Evolutionary conservation across 2,113 vertebrate genomes (phyloP).

Genomic region (Myocastor coypus): DNA sequence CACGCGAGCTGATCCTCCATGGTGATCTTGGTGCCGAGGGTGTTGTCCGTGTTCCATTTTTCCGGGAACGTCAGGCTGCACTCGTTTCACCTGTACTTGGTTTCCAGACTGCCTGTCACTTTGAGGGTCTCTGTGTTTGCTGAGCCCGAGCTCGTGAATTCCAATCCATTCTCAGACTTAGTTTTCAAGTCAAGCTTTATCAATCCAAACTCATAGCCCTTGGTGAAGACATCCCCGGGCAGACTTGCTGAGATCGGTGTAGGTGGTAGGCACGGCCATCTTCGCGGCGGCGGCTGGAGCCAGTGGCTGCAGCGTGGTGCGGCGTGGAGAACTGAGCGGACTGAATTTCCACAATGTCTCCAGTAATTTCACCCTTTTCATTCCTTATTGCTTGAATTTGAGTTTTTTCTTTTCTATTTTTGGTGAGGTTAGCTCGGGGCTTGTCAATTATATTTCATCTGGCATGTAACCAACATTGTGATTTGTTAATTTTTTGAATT

Average conservation of each 20-base stretch:
- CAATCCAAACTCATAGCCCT: constrained; percentile 97
- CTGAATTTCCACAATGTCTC: too few species aligned
- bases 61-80: constrained; percentile 96
- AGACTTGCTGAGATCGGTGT: constrained; percentile 96
- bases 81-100: constrained; percentile 96
- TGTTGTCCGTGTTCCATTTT: constrained; percentile 99
- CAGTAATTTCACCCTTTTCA: too few species aligned
- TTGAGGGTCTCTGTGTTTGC: constrained; percentile 97
- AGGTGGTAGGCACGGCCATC: constrained; percentile 94
- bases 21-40: constrained; percentile 96
- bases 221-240: constrained; percentile 97
- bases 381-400: too few species aligned
- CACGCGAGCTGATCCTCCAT: constrained; percentile 94
- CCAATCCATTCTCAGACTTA: constrained; percentile 97
- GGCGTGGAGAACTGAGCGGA: too few species aligned
- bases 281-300: too few species aligned
- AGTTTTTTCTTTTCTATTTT: too few species aligned
- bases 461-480: too few species aligned
- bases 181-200: constrained; percentile 98
- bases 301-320: too few species aligned
- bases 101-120: constrained; percentile 96
- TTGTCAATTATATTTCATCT: too few species aligned
- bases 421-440: too few species aligned
- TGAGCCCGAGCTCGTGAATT: constrained; percentile 97
- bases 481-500: too few species aligned